phyloP scores from a whole-genome alignment of 2,797 vertebrate genomes.

The Darevskia nairensis region DNA sequence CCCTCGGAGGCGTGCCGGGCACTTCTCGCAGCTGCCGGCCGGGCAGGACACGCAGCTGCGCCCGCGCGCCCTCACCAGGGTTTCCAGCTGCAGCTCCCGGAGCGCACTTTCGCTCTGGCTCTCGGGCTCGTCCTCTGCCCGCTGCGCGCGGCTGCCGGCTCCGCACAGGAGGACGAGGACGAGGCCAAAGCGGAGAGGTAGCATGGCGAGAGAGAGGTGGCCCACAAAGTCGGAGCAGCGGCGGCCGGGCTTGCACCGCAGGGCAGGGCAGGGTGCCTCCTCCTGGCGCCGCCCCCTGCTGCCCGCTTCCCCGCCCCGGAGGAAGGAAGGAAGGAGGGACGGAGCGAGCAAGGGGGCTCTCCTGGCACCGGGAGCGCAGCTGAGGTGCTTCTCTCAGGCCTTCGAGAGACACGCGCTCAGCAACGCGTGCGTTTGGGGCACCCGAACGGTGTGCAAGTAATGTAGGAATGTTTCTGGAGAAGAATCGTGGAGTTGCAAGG shows the following conservation, averaged over 20 bases:
- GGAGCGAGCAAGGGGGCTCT: background rate
- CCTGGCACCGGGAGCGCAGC: background rate
- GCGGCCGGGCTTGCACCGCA: background rate
- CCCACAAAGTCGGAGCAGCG: background rate
- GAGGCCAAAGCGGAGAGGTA: background rate
- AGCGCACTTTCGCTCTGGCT: slow-evolving; percentile 67
- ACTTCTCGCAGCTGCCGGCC: background rate
- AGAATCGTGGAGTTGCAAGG: no score
- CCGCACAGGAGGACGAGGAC: background rate
- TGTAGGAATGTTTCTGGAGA: no score
- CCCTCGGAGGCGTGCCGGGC: background rate
- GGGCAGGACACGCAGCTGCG: background rate
- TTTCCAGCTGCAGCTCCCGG: slow-evolving; percentile 75
- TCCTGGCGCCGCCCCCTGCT: background rate
- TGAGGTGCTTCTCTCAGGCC: no score
- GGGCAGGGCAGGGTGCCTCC: background rate
- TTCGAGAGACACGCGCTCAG: no score
- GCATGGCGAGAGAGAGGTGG: background rate
- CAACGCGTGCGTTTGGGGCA: no score
- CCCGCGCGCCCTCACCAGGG: slow-evolving; percentile 69
- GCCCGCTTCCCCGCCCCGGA: background rate
- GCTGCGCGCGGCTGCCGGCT: background rate
- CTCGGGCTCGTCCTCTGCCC: slow-evolving; percentile 7
- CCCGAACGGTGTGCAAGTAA: no score
- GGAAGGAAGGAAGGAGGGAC: background rate